Base-by-base conservation (phyloP, 64 coral and sea anemone genomes). In the Dendronephthya gigantea region DNA sequence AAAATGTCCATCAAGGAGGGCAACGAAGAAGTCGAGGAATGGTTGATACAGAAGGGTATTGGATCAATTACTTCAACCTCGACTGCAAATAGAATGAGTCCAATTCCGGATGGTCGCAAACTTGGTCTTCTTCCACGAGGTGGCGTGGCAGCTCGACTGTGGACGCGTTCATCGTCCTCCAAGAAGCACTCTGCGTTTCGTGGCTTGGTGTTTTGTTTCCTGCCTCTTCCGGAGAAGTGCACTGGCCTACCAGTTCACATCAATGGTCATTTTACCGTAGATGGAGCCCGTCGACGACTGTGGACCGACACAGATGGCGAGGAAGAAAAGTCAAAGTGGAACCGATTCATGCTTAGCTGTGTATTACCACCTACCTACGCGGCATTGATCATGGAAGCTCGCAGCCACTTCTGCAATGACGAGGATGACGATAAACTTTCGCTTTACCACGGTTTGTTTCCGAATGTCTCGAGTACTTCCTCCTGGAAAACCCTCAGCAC, bases 261-360 rank as follows among this genome's bases (percentile, higher is more conserved):
- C 16, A 96, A 96, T 51, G 93, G 93, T n/a, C 90, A 96, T 70
- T 96, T 96, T 83, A 87, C 93, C 39, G 85, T 96, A 22, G 94
- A 97, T 68, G 85, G 87, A 82, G 83, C 94, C 37, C 90, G 94
- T 39, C 56, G 94, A 32, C 89, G 84, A 34, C 84, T 97, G 40
- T 97, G 89, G 91, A 85, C 41, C 47, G 94, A 97, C 34, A 85
- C 92, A 37, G 79, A 88, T 31, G 81, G 84, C 31, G 82, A 86
- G 35, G 94, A 68, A 6, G 13, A 35, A 48, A 50, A 89, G 31
- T 90, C 91, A n/a, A 85, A 87, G 28, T 97, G 94, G 94, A 97
- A 97, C 68, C 81, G 93, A 11, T 97, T 97, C 37, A 81, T 97
- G 48, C 90, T 93, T 29, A 79, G 56, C 40, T 58, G 55, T 62